phyloP scores from a whole-genome alignment of 2,113 vertebrate genomes.

The Menura novaehollandiae region DNA sequence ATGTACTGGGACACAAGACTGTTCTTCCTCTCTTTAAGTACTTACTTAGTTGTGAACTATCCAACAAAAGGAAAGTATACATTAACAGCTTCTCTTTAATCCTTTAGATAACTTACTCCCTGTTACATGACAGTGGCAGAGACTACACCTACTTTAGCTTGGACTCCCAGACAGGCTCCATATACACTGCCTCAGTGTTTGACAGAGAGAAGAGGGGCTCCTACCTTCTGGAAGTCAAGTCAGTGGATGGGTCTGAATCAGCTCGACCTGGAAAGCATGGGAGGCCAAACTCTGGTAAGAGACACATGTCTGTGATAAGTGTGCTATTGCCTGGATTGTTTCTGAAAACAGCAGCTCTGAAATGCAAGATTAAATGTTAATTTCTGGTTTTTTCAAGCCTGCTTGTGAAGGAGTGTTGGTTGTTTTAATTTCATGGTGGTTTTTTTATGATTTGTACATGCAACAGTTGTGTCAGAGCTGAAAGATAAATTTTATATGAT shows the following conservation, averaged over 20 bases:
- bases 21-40: background rate
- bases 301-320: background rate
- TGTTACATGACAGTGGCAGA: constrained; percentile 82
- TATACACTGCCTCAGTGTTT: constrained; percentile 83
- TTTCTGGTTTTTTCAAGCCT: background rate
- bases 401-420: background rate
- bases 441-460: background rate
- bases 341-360: background rate
- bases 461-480: background rate
- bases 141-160: constrained; percentile 82
- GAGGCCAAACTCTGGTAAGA: constrained; percentile 85
- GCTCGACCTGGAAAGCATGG: constrained; percentile 84
- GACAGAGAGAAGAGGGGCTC: constrained; percentile 86
- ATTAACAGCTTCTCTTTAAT: background rate
- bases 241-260: constrained; percentile 84
- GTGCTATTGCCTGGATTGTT: background rate
- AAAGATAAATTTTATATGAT: background rate
- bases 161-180: constrained; percentile 79
- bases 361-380: background rate
- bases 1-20: background rate
- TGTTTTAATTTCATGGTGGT: rapidly evolving
- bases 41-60: background rate
- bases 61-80: background rate
- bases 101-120: constrained; percentile 82
- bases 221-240: constrained; percentile 86